phyloP scores from a whole-genome alignment of 2,888 invertebrate genomes.

The Arge pagana region DNA sequence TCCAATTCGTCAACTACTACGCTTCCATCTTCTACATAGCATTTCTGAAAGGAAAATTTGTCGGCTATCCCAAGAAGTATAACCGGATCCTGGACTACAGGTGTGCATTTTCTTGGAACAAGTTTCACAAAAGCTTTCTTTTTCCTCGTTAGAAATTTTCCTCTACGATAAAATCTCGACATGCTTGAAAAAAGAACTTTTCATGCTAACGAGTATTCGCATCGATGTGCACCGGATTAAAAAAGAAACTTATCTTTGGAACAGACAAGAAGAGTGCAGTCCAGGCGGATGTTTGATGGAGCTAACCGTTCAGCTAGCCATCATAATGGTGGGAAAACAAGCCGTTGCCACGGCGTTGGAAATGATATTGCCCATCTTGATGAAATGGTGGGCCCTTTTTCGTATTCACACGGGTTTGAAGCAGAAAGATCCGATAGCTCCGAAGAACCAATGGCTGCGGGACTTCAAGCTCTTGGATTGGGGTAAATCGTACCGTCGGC shows the following conservation, averaged over 20 bases:
- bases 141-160: no score
- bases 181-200: background rate
- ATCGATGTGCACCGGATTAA: no score
- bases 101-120: constrained; percentile 28
- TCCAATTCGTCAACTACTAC: constrained; percentile 90
- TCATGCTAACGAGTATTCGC: no score
- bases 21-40: constrained; percentile 86
- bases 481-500: no score
- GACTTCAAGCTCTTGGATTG: constrained; percentile 68
- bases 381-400: constrained; percentile 62
- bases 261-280: constrained; percentile 68
- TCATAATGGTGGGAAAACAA: constrained; percentile 88
- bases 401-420: constrained; percentile 52
- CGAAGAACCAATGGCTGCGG: constrained; percentile 64
- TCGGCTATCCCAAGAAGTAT: constrained; percentile 78
- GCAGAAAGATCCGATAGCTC: constrained; percentile 45
- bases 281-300: constrained; percentile 87
- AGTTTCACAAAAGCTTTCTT: background rate
- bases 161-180: background rate
- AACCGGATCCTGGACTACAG: constrained; percentile 69
- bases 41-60: constrained; percentile 77
- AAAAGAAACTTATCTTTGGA: constrained; percentile 8
- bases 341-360: constrained; percentile 77
- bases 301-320: constrained; percentile 80
- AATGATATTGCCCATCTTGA: constrained; percentile 70